Conservation (phyloP, 92 coral and sea anemone genomes). For the Palythoa grandiflora region DNA sequence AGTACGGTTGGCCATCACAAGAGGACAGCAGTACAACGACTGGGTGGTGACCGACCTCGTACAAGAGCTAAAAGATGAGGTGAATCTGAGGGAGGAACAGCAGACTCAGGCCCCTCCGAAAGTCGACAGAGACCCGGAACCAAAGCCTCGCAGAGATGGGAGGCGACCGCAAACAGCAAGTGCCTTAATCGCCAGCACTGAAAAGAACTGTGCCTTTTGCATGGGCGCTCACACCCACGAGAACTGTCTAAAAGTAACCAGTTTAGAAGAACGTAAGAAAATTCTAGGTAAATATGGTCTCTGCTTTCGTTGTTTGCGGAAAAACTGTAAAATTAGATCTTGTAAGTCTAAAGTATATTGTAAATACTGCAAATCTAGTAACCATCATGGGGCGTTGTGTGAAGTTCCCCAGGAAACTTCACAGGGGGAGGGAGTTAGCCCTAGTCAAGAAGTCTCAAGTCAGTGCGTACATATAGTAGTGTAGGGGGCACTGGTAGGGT, state of each 20-base stretch:
- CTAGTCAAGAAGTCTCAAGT: no score
- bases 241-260: conserved; percentile 28
- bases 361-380: neutral
- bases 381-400: no score
- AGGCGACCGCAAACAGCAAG: neutral
- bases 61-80: neutral
- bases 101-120: neutral
- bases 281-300: conserved; percentile 44
- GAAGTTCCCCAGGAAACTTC: no score
- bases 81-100: conserved; percentile 9
- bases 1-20: no score
- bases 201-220: conserved; percentile 66
- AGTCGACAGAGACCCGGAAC: neutral
- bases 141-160: neutral
- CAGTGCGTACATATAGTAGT: no score
- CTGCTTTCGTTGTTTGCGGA: conserved; percentile 54
- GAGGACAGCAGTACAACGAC: neutral
- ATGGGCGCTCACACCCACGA: conserved; percentile 41
- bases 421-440: no score
- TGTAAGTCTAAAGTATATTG: conserved; percentile 33
- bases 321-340: conserved; percentile 32
- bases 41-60: conserved; percentile 9
- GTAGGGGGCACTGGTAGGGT: no score
- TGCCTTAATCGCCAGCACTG: conserved; percentile 18
- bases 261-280: conserved; percentile 33